Evolutionary conservation across 2,113 vertebrate genomes (phyloP).

Genomic region (Nannobrachium achirus): DNA sequence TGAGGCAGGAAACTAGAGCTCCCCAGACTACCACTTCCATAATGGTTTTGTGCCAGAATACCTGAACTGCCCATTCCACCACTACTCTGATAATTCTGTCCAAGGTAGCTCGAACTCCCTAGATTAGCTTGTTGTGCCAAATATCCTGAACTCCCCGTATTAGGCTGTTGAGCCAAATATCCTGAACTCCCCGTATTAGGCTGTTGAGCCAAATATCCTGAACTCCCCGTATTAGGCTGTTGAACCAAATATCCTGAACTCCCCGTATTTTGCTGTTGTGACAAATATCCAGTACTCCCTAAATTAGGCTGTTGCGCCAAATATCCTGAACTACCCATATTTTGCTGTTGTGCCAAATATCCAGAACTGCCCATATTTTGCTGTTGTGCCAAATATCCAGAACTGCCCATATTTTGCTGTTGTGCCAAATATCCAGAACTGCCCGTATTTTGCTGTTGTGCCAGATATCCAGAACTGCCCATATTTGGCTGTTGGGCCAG

Average conservation of each 20-base stretch:
- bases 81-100: constrained; percentile 70
- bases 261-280: constrained; percentile 60
- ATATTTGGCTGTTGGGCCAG: constrained; percentile 54
- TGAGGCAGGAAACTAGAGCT: constrained; percentile 71
- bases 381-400: constrained; percentile 60
- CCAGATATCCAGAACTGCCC: constrained; percentile 58
- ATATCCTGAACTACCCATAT: constrained; percentile 49
- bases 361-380: constrained; percentile 54
- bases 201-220: constrained; percentile 65
- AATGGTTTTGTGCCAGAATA: constrained; percentile 75
- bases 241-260: constrained; percentile 67
- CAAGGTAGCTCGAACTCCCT: constrained; percentile 69
- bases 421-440: constrained; percentile 54
- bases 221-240: constrained; percentile 59
- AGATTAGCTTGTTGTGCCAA: constrained; percentile 62
- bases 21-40: constrained; percentile 72
- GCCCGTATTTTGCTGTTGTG: constrained; percentile 47
- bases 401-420: constrained; percentile 60
- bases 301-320: constrained; percentile 58
- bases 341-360: constrained; percentile 58
- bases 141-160: constrained; percentile 69
- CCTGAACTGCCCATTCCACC: constrained; percentile 73
- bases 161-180: constrained; percentile 65
- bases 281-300: constrained; percentile 67
- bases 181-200: constrained; percentile 67